phyloP scores from a whole-genome alignment of 2,113 vertebrate species.

The Catharus fuscescens region DNA sequence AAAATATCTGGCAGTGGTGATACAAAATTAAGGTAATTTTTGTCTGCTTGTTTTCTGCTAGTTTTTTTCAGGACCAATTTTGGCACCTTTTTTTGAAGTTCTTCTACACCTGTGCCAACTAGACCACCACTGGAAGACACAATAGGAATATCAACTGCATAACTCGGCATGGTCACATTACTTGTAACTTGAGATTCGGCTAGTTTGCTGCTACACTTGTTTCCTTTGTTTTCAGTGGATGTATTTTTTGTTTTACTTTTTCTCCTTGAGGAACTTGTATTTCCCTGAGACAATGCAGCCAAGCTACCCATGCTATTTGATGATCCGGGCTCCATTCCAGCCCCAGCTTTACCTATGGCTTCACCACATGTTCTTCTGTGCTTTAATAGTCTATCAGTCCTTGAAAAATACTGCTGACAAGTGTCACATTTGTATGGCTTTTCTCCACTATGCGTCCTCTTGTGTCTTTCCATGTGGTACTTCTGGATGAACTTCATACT shows the following conservation, averaged over 20 bases:
- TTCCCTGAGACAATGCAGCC: slow-evolving; percentile 96
- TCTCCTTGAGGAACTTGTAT: slow-evolving; percentile 89
- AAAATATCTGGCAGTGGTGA: slow-evolving; percentile 77
- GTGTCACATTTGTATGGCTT: slow-evolving; percentile 99
- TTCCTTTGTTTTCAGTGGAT: slow-evolving; percentile 85
- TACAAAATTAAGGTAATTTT: slow-evolving; percentile 86
- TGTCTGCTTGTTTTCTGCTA: slow-evolving; percentile 87
- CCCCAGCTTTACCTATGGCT: slow-evolving; percentile 92
- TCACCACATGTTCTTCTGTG: slow-evolving; percentile 99
- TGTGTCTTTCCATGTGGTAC: slow-evolving; percentile 99
- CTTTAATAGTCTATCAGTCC: slow-evolving; percentile 98
- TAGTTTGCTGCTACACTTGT: slow-evolving; percentile 86
- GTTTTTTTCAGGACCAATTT: slow-evolving; percentile 93
- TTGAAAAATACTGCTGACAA: slow-evolving; percentile 99
- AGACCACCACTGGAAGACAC: slow-evolving; percentile 85
- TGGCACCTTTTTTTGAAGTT: slow-evolving; percentile 86
- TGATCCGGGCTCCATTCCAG: slow-evolving; percentile 85
- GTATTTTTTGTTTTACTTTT: slow-evolving; percentile 89
- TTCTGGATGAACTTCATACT: slow-evolving; percentile 99
- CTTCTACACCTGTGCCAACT: slow-evolving; percentile 81
- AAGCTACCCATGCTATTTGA: slow-evolving; percentile 82
- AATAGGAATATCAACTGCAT: slow-evolving; percentile 86
- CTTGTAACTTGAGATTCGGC: slow-evolving; percentile 78
- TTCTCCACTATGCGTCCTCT: slow-evolving; percentile 98
- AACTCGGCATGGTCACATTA: slow-evolving; percentile 85